Percentiles rank a stretch among this genome's conserved stretches.
phyloP scores from a whole-genome alignment of 2,797 vertebrate genomes.

The Clarias laeviceps region DNA sequence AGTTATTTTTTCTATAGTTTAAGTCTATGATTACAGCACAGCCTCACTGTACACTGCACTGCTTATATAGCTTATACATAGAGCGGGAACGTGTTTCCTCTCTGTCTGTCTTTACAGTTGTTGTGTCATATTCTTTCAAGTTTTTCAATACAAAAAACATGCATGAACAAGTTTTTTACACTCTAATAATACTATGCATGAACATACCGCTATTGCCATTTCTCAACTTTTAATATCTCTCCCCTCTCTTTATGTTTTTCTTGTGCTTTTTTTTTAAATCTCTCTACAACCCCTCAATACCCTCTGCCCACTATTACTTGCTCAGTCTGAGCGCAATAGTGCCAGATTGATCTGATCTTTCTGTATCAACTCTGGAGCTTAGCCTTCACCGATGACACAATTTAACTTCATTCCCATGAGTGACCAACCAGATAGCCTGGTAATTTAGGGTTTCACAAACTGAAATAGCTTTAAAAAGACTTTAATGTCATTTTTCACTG shows the following conservation, averaged over 20 bases:
- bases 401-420: conserved; percentile 51
- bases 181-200: neutral
- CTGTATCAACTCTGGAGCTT: conserved; percentile 27
- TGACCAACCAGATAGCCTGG: conserved; percentile 33
- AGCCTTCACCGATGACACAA: conserved; percentile 37
- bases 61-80: neutral
- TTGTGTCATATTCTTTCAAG: conserved; percentile 9
- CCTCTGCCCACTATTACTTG: neutral
- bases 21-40: conserved; percentile 32
- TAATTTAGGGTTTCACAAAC: conserved; percentile 37
- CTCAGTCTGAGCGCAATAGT: conserved; percentile 24
- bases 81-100: neutral
- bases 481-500: conserved; percentile 19
- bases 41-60: neutral
- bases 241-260: neutral
- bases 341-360: conserved; percentile 51
- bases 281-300: neutral
- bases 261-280: neutral
- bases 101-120: neutral
- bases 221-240: neutral
- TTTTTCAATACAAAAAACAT: neutral
- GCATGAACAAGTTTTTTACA: neutral
- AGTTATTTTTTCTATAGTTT: conserved; percentile 31
- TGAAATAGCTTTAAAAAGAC: conserved; percentile 35
- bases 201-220: neutral